Evolutionary conservation across 2,797 vertebrate genomes (phyloP).

Genomic region (Eospalax fontanierii): DNA sequence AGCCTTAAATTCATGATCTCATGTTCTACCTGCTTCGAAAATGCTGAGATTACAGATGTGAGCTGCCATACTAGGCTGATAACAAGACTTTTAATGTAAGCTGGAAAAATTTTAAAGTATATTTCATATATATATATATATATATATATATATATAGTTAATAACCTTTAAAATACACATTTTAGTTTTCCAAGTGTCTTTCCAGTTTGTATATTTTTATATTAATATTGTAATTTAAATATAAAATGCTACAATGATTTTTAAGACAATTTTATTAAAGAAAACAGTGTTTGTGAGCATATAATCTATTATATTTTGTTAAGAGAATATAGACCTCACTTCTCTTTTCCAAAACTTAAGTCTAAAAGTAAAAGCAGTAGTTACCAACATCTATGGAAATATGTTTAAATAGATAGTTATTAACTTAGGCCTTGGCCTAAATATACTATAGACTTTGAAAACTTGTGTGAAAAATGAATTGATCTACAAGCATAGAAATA

Average conservation of each 20-base stretch:
- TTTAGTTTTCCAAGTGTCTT: slow-evolving; percentile 35
- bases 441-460: slow-evolving; percentile 62
- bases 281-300: slow-evolving; percentile 24
- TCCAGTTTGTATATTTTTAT: slow-evolving; percentile 22
- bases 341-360: slow-evolving; percentile 52
- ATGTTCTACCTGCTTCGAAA: not conserved
- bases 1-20: slow-evolving; percentile 3
- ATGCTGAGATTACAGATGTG: not conserved
- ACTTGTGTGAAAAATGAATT: slow-evolving; percentile 45
- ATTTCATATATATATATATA: too few relatives aligned
- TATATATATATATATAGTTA: slow-evolving; percentile 22
- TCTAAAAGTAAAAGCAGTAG: slow-evolving; percentile 45
- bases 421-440: slow-evolving; percentile 57
- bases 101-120: not conserved
- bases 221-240: slow-evolving; percentile 55
- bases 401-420: slow-evolving; percentile 58
- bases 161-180: slow-evolving; percentile 59
- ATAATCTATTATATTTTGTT: slow-evolving; percentile 70
- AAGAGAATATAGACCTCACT: slow-evolving; percentile 50
- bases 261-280: slow-evolving; percentile 67
- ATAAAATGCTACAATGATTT: slow-evolving; percentile 49
- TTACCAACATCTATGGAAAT: slow-evolving; percentile 52
- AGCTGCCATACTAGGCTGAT: not conserved
- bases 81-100: slow-evolving; percentile 44
- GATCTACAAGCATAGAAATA: slow-evolving; percentile 13